Evolutionary conservation across 1,140 invertebrate species (phyloP).

Genomic region (Globodera rostochiensis): DNA sequence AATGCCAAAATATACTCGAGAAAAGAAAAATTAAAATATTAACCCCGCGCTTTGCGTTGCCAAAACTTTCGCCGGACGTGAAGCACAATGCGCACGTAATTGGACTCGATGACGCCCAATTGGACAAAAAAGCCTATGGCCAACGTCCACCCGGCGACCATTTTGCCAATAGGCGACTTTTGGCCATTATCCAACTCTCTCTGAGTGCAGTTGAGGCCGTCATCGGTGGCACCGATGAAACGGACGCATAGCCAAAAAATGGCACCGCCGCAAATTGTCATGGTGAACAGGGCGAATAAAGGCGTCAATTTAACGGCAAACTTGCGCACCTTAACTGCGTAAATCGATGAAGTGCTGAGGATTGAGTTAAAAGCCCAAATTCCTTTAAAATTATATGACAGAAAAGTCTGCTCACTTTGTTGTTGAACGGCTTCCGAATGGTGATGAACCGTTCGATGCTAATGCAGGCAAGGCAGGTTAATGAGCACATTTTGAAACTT

Average conservation of each 20-base stretch:
- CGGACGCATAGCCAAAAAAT: slow-evolving; percentile 44
- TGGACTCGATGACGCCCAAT: slow-evolving; percentile 46
- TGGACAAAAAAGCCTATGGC: slow-evolving; percentile 48
- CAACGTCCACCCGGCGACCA: slow-evolving; percentile 39
- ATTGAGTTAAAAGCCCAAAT: not conserved
- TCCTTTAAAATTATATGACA: not conserved
- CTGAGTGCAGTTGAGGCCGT: slow-evolving; percentile 39
- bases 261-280: slow-evolving; percentile 40
- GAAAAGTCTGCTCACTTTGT: slow-evolving; percentile 32
- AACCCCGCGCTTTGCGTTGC: slow-evolving; percentile 62
- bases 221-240: slow-evolving; percentile 40
- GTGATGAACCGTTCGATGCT: slow-evolving; percentile 57
- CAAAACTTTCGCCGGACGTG: slow-evolving; percentile 63
- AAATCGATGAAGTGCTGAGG: not conserved
- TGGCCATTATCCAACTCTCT: slow-evolving; percentile 18
- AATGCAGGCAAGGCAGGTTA: slow-evolving; percentile 61
- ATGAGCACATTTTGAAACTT: slow-evolving; percentile 53
- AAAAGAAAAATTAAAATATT: slow-evolving; percentile 10
- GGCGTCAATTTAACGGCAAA: slow-evolving; percentile 54
- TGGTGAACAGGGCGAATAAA: slow-evolving; percentile 47
- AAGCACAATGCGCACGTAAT: slow-evolving; percentile 61
- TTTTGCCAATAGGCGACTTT: slow-evolving; percentile 19
- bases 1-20: slow-evolving; percentile 10
- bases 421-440: slow-evolving; percentile 61
- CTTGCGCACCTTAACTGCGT: slow-evolving; percentile 50